phyloP scores from a whole-genome alignment of 1,140 invertebrate genomes.

The Trissolcus basalis region DNA sequence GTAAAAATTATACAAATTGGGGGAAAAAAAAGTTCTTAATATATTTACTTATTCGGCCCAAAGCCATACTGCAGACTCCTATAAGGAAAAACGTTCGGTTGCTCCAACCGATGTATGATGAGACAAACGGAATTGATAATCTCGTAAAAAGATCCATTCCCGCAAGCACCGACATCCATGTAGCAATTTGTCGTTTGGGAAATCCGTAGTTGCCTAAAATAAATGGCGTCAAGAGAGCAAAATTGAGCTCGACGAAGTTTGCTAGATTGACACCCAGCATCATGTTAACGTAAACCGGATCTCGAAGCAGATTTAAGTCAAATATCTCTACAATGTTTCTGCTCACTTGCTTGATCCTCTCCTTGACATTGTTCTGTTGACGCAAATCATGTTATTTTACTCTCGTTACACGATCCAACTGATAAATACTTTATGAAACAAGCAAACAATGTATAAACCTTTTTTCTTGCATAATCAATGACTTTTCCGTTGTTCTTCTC shows the following conservation, averaged over 20 bases:
- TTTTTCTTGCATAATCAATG: not conserved
- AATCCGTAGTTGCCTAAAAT: constrained; percentile 80
- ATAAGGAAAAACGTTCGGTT: constrained; percentile 81
- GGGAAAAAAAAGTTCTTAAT: not conserved
- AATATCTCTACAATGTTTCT: constrained; percentile 72
- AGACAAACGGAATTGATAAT: constrained; percentile 72
- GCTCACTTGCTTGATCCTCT: constrained; percentile 10
- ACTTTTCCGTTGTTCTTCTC: constrained; percentile 2
- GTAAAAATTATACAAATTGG: too few species aligned
- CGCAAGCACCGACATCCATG: constrained; percentile 79
- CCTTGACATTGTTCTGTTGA: too few species aligned
- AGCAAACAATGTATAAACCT: too few species aligned
- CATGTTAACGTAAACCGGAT: constrained; percentile 80
- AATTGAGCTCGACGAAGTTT: constrained; percentile 82
- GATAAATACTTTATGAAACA: too few species aligned
- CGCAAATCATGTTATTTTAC: too few species aligned
- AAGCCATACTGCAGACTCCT: constrained; percentile 66
- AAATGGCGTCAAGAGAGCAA: constrained; percentile 80
- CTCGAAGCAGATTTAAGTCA: constrained; percentile 77
- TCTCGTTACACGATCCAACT: too few species aligned
- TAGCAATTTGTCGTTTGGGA: constrained; percentile 77
- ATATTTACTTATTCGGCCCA: constrained; percentile 66
- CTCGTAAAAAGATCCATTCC: constrained; percentile 79
- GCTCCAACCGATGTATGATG: constrained; percentile 81
- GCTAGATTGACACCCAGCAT: constrained; percentile 82